These are phyloP conservation scores for Tonatia bakeri DNA, from an alignment of 2,113 vertebrate genomes.

Conservation along the genomic window DNA sequence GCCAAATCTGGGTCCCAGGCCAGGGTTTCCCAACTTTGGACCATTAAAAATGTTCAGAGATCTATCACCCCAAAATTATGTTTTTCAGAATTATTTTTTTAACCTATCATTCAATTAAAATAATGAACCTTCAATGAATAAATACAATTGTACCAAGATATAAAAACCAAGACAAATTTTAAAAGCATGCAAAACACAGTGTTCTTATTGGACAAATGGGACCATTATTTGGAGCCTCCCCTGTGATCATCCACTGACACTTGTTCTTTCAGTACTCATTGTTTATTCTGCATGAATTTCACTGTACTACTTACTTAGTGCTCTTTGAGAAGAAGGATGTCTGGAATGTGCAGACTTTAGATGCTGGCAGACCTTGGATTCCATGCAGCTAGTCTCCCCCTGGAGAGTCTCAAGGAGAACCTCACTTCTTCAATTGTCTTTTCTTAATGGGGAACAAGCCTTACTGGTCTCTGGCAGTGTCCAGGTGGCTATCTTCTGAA, in stretches of 20 bases:
- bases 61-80: neutral
- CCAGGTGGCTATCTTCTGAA: neutral
- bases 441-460: neutral
- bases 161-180: neutral
- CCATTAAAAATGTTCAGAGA: neutral
- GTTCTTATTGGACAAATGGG: neutral
- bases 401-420: neutral
- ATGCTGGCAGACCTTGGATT: neutral
- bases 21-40: neutral
- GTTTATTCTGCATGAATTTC: neutral
- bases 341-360: neutral
- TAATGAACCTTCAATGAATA: neutral
- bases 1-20: neutral
- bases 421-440: neutral
- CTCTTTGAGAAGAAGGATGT: neutral
- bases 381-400: neutral
- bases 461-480: neutral
- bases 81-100: neutral
- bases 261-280: neutral
- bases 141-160: neutral
- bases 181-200: neutral
- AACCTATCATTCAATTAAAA: neutral
- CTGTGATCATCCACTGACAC: neutral
- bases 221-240: neutral
- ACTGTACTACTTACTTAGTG: neutral